phyloP scores from a whole-genome alignment of 1,140 invertebrate genomes.

The Drosophila insularis region DNA sequence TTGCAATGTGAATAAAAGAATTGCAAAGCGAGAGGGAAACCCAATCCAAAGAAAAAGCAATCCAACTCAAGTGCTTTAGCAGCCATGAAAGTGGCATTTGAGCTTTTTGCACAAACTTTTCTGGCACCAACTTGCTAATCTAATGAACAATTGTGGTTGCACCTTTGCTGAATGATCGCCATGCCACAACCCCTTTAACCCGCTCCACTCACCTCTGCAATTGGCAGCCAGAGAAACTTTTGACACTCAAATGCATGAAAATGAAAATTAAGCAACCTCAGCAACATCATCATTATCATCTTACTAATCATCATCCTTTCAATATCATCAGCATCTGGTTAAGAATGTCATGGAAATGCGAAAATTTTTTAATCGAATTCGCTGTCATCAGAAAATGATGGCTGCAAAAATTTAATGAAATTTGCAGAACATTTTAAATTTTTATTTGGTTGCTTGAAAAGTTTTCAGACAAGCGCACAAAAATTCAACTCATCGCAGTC shows the following conservation, averaged over 20 bases:
- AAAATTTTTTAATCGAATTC: conserved; percentile 62
- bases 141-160: conserved; percentile 79
- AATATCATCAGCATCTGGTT: conserved; percentile 2
- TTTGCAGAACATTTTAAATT: conserved; percentile 51
- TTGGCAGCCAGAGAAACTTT: conserved; percentile 60
- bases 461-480: conserved; percentile 54
- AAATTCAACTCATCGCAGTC: conserved; percentile 62
- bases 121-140: conserved; percentile 70
- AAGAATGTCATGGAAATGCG: conserved; percentile 1
- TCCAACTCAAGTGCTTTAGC: conserved; percentile 72
- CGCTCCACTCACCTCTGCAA: conserved; percentile 47
- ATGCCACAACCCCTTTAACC: not conserved
- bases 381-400: conserved; percentile 27
- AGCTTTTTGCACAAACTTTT: conserved; percentile 64
- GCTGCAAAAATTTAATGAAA: conserved; percentile 64
- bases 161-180: conserved; percentile 62
- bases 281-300: not conserved
- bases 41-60: conserved; percentile 48
- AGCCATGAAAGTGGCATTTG: conserved; percentile 79
- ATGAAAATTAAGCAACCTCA: conserved; percentile 49
- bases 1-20: conserved; percentile 25
- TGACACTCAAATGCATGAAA: conserved; percentile 49
- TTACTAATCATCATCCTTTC: not conserved
- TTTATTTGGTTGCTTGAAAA: conserved; percentile 39
- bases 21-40: not conserved